Evolutionary conservation across 2,888 invertebrate genomes (phyloP), one percentile per base, ranked within the genome.

Genomic region (Drosophila aldrichi): DNA sequence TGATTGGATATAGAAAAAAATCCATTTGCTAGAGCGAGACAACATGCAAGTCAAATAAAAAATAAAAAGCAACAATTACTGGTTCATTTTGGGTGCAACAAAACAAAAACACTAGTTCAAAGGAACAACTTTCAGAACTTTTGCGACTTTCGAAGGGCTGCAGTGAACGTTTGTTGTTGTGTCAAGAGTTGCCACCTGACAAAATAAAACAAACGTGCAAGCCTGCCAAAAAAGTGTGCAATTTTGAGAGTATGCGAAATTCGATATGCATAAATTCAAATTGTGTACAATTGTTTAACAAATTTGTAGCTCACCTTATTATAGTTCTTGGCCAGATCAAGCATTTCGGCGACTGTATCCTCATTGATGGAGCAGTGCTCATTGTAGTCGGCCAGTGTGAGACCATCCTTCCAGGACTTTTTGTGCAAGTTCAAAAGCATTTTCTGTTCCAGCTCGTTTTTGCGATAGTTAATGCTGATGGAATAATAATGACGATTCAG

Each of bases 401-500:
- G 95, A 20, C 98, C 98, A 92, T 98, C 98, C 96, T 98, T 98
- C 98, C 98, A 99, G 0, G 98, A 98, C 93, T 99, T 98, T 94
- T 99, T 99, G 93, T 99, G 98, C 79, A 99, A 94, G 94, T 99
- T 99, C 69, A 99, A 93, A 71, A 99, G 94, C 99, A 99, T 99
- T 94, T 99, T 99, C 93, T 99, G 99, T 93, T 99, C 99, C 74
- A 99, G 94, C 93, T 99, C 98, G 93, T 99, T 99, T 94, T 99
- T 99, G 82, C 99, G 95, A 93, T 99, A 99, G 93, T 99, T 99
- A 93, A 99, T 99, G 93, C 99, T 98, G 92, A 99, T 99, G 46
- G 99, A 99, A 93, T 99, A 99, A 92, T 99, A 99, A 93, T 99
- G 99, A 76, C 99, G 96, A 93, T 99, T 99, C 34, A 99, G 94